Conservation (phyloP, 92 coral and sea anemone species). For the Metridium senile region DNA sequence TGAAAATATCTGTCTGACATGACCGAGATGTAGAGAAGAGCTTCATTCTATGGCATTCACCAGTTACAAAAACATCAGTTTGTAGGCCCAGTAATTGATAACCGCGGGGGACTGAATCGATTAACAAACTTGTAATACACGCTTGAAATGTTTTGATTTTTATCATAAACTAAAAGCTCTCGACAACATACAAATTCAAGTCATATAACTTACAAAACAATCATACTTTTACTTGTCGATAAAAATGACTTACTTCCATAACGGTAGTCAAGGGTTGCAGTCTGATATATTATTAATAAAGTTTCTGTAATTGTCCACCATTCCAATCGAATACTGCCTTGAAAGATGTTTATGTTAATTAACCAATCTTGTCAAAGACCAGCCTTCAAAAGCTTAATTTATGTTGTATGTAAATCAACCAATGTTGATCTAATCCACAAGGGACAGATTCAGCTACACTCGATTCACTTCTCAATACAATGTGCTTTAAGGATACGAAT, state of each 20-base stretch:
- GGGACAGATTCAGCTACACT: not conserved
- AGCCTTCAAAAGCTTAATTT: not conserved
- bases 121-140: conserved; percentile 5
- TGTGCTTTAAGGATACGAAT: no score
- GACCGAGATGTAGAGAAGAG: no score
- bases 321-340: conserved; percentile 4
- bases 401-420: conserved; percentile 2
- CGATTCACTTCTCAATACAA: not conserved
- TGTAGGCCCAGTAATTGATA: conserved; percentile 1
- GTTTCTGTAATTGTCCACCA: not conserved
- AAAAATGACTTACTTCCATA: not conserved
- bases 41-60: no score
- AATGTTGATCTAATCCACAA: not conserved
- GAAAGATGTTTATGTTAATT: not conserved
- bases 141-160: not conserved
- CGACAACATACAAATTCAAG: not conserved
- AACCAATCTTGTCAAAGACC: conserved; percentile 7
- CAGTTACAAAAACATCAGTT: no score
- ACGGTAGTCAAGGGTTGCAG: not conserved
- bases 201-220: not conserved
- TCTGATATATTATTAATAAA: not conserved
- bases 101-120: not conserved
- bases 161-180: not conserved
- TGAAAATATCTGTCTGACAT: no score
- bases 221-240: not conserved